Base-by-base conservation (phyloP, 2,888 invertebrate genomes). In the Drosophila recens region DNA sequence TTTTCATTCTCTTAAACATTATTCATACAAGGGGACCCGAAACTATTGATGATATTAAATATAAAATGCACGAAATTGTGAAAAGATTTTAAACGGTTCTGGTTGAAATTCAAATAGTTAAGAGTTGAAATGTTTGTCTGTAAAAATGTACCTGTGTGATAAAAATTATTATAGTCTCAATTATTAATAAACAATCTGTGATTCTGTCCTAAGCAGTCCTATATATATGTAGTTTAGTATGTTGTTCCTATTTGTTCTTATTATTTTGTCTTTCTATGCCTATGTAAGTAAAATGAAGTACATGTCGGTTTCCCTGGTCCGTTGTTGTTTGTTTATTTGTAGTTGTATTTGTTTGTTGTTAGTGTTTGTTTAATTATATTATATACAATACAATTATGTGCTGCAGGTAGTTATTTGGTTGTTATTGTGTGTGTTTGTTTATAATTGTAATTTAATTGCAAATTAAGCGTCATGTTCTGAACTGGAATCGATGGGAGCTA, bases 31-130 rank as follows among this genome's bases (percentile, higher is more conserved):
- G n/a, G 52, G 9, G 10, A 15, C 13, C 38, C 33, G 8, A 49
- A 52, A 38, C 10, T 49, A 15, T 48, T 48, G 1, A 15, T 48
- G 15, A 30, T n/a, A 30, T 30, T n/a, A 20, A 11, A 8, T 51
- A 8, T 43, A 57, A 54, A 45, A 45, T 61, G 33, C 49, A 53
- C 23, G 53, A 17, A 62, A 34, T 42, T 67, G 36, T 52, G 53
- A 80, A 86, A 86, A 86, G 87, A 86, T 86, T 74, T 89, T 86
- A 86, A 86, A 86, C 89, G 85, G 85, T 68, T 83, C 66, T 8
- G 2, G 6, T 40, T 33, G 10, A 8, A n/a, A 33, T 40, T 40
- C 10, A 43, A 27, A 15, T 45, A n/a, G 30, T 66, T 34, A 34
- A 43, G 15, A 30, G 27, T 67, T 51, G 23, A 62, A 54, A 42